A percentile compares a stretch with the other conserved stretches of the same genome.
Conservation (phyloP, 2,113 vertebrate genomes). For the Amazona guildingii region DNA sequence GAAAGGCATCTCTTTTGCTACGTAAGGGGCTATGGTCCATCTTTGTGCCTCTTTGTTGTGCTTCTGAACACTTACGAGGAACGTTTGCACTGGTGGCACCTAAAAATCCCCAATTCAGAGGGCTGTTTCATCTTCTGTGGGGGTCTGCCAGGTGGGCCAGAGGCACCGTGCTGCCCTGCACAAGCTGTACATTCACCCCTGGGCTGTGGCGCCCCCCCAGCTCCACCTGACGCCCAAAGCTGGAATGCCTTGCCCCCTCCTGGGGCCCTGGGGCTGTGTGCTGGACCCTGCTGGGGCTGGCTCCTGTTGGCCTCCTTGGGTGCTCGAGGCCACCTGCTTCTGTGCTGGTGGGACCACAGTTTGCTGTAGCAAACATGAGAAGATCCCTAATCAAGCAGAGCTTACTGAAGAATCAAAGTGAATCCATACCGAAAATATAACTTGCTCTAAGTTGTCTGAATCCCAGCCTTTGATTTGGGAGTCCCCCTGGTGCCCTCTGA, state of each 20-base stretch:
- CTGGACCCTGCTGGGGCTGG: neutral
- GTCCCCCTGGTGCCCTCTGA: rapidly evolving
- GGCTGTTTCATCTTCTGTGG: neutral
- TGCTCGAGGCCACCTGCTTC: neutral
- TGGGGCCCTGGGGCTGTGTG: neutral
- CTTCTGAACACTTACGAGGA: neutral
- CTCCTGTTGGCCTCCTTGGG: neutral
- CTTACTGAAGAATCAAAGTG: neutral
- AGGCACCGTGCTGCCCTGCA: rapidly evolving
- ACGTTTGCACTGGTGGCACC: neutral
- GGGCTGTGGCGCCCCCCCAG: neutral
- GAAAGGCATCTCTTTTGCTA: neutral
- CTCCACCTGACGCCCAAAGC: neutral
- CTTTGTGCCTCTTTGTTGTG: neutral
- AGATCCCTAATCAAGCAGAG: neutral
- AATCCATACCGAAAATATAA: neutral
- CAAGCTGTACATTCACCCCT: rapidly evolving
- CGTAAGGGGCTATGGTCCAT: neutral
- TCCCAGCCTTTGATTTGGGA: neutral
- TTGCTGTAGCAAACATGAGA: neutral
- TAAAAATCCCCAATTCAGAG: neutral
- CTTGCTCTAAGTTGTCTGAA: neutral
- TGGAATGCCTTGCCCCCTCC: neutral
- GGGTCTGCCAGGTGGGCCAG: neutral
- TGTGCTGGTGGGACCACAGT: neutral